phyloP scores from a whole-genome alignment of 2,888 invertebrate genomes.

The Dynastes tityus region DNA sequence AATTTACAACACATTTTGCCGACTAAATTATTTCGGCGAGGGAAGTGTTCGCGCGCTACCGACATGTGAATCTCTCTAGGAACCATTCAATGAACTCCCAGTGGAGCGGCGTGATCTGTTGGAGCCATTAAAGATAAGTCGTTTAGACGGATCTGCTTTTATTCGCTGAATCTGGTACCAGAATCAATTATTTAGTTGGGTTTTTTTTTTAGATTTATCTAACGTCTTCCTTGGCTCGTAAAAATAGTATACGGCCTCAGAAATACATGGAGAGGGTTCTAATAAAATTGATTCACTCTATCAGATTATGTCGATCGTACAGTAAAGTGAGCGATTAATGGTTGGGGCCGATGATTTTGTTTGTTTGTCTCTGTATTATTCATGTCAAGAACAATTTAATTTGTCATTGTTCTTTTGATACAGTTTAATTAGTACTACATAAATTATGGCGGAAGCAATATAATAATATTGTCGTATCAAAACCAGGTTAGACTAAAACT shows the following conservation, averaged over 20 bases:
- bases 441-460: too few species aligned
- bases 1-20: neutral
- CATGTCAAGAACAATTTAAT: too few species aligned
- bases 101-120: neutral
- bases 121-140: constrained; percentile 6
- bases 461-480: too few species aligned
- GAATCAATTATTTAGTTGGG: neutral
- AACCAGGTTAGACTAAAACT: too few species aligned
- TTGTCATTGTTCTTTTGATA: too few species aligned
- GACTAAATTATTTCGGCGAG: constrained; percentile 6
- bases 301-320: neutral
- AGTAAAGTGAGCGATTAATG: too few species aligned
- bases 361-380: too few species aligned
- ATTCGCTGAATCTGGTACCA: neutral
- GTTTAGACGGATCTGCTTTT: neutral
- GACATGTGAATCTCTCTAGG: neutral
- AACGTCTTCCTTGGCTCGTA: neutral
- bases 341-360: too few species aligned
- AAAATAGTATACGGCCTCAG: neutral
- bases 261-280: neutral
- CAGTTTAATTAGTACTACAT: too few species aligned
- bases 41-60: neutral
- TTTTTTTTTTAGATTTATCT: neutral
- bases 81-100: neutral
- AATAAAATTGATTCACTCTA: constrained; percentile 1